Percentiles rank a stretch among this genome's conserved stretches.
Evolutionary conservation across 2,888 invertebrate genomes (phyloP).

Genomic region (Cetonia aurata): DNA sequence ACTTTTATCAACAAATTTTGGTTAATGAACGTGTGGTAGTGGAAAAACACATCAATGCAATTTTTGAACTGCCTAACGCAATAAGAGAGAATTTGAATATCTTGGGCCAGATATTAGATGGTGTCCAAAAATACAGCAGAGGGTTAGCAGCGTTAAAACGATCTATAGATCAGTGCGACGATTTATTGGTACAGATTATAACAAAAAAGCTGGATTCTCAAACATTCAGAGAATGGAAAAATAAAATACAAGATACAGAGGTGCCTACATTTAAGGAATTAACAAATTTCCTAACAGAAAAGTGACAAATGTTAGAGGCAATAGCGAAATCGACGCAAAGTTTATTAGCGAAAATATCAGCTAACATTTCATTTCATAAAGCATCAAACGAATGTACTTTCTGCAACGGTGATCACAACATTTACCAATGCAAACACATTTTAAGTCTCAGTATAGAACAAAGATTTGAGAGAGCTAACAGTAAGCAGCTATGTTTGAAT

Average conservation of each 20-base stretch:
- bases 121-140: neutral
- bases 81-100: too few species aligned
- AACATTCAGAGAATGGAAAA: too few species aligned
- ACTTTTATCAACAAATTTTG: too few species aligned
- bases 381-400: neutral
- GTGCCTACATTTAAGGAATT: too few species aligned
- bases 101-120: neutral
- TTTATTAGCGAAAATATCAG: too few species aligned
- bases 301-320: too few species aligned
- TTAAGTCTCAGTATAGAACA: neutral
- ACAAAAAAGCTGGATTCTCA: too few species aligned
- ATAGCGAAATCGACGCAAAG: too few species aligned
- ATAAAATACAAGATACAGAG: neutral
- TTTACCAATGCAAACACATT: slow-evolving; percentile 13
- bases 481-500: slow-evolving; percentile 4
- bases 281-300: too few species aligned
- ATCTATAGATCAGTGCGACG: slow-evolving; percentile 36
- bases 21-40: too few species aligned
- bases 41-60: slow-evolving; percentile 46
- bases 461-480: neutral
- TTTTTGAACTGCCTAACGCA: slow-evolving; percentile 3
- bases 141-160: slow-evolving; percentile 9
- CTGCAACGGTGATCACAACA: slow-evolving; percentile 11
- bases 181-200: slow-evolving; percentile 27
- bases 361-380: too few species aligned